A percentile compares a stretch with the other conserved stretches of the same genome.
These are phyloP conservation scores for Entomobrya multifasciata DNA, from an alignment of 2,888 invertebrate species.

Conservation along the genomic window DNA sequence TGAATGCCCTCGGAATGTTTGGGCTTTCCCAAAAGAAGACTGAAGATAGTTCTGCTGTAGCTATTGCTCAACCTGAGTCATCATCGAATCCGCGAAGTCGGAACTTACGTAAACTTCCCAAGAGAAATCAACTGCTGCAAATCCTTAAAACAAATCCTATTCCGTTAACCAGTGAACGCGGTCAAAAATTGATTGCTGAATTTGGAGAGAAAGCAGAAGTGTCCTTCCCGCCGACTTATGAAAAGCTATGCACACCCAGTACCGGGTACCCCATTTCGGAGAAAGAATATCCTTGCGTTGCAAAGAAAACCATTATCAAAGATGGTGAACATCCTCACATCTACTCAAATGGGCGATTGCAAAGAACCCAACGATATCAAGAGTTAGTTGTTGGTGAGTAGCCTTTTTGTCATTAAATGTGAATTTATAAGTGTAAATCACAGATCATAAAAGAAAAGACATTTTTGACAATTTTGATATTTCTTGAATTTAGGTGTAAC, in stretches of 20 bases:
- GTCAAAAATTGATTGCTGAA: constrained; percentile 54
- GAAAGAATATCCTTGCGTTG: constrained; percentile 45
- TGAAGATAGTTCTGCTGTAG: not conserved
- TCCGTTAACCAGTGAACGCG: constrained; percentile 59
- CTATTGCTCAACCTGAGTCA: not conserved
- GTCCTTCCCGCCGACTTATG: constrained; percentile 39
- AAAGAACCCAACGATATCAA: constrained; percentile 47
- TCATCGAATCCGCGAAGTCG: not conserved
- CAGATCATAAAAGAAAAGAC: too few species aligned
- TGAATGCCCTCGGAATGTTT: constrained; percentile 22
- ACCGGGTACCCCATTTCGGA: not conserved
- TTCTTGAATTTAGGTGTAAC: constrained; percentile 65
- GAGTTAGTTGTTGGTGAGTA: constrained; percentile 73
- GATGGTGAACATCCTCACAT: constrained; percentile 61
- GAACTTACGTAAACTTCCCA: constrained; percentile 27
- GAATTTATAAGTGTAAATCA: too few species aligned
- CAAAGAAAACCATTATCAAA: constrained; percentile 56
- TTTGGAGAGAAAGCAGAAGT: constrained; percentile 33
- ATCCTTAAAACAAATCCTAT: constrained; percentile 63
- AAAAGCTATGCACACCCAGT: constrained; percentile 51
- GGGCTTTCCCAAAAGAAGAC: not conserved
- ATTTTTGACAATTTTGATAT: too few species aligned
- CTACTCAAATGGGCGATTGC: constrained; percentile 51
- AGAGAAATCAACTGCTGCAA: constrained; percentile 32
- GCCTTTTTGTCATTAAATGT: too few species aligned